Evolutionary conservation across 1,140 invertebrate species (phyloP), one percentile per base, ranked within the genome.

Genomic region (Hesperophylax magnus): DNA sequence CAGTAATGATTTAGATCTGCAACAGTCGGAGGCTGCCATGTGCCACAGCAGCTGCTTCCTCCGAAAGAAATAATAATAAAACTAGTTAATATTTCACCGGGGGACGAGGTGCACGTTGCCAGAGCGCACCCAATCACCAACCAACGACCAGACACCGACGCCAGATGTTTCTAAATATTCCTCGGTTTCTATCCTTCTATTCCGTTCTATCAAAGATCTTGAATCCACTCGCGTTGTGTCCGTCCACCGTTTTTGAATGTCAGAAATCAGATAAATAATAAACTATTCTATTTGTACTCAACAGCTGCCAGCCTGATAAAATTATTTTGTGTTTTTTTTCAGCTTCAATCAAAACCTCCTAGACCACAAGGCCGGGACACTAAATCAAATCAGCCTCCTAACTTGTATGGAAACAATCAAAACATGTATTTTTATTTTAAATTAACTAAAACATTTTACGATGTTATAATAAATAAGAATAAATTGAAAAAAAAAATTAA

Each of bases 141-240:
- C 39, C 39, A 14, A 47, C 39, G 9, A 47, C 39, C 39, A 47
- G 39, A 47, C 39, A 47, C 39, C 39, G 39, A 47, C 39, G 20
- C 63, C 63, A 67, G 63, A 67, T 67, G 63, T 27, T 67, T 31
- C 31, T 22, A 34, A n/a, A 22, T 67, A 17, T 4, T 67, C 3
- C 27, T 27, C 31, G 8, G 17, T 27, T 65, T 31, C 24, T 27
- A 27, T 65, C 24, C 24, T 65, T 47, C 14, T 11, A 47, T 47
- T 1, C 24, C 18, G 20, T 7, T 27, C 24, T 31, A 65, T 65
- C 61, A 22, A 65, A 65, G 18, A 65, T 65, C 61, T 67, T 1
- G 1, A 67, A 67, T 39, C 31, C 63, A n/a, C 31, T n/a, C 31
- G 63, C 63, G 7, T 34, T 67, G 63, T 67, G 31, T 9, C 63